Conservation (phyloP, 2,113 vertebrate species). For the Indri indri region DNA sequence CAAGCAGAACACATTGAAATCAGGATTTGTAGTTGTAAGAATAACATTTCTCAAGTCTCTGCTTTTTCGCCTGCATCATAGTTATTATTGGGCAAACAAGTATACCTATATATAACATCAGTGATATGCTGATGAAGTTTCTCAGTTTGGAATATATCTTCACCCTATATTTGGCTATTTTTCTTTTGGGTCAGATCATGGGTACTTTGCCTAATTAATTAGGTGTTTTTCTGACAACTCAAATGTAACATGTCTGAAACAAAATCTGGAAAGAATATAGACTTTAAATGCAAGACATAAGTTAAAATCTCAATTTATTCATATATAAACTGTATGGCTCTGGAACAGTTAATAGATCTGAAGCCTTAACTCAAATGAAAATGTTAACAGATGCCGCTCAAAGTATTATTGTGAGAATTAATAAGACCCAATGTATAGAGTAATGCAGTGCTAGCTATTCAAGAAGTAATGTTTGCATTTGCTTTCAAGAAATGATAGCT, state of each 20-base stretch:
- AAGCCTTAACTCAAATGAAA: neutral
- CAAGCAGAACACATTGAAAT: neutral
- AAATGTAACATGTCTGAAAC: neutral
- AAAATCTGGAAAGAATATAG: neutral
- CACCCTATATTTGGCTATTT: neutral
- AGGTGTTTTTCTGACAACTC: neutral
- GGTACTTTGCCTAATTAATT: neutral
- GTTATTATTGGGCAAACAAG: constrained; percentile 7
- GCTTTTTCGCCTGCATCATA: neutral
- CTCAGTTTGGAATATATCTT: neutral
- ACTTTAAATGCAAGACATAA: neutral
- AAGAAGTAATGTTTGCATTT: neutral
- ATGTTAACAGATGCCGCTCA: neutral
- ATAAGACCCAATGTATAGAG: neutral
- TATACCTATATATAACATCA: neutral
- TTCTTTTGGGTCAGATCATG: neutral
- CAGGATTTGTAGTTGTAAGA: neutral
- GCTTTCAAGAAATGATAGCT: neutral
- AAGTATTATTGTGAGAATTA: neutral
- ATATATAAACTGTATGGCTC: neutral
- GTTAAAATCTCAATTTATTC: neutral
- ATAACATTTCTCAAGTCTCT: neutral
- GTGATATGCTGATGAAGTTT: neutral
- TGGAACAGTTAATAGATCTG: neutral
- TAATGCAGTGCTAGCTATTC: neutral